phyloP scores from a whole-genome alignment of 2,113 vertebrate species.

The Lepidothrix coronata region DNA sequence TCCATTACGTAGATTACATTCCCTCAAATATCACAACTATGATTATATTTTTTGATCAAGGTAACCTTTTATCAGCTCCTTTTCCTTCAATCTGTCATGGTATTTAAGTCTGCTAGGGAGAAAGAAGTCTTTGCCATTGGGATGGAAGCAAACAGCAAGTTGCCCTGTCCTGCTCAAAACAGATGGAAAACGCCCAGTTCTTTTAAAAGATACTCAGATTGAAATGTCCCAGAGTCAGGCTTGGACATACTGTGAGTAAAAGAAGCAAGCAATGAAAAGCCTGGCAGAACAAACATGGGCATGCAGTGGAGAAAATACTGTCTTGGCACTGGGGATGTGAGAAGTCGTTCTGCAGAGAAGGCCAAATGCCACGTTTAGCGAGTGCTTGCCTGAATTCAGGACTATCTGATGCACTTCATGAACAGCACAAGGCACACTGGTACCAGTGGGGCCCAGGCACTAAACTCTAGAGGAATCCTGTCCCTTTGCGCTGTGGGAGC shows the following conservation, averaged over 20 bases:
- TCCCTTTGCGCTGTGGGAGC: background rate
- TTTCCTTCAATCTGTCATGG: background rate
- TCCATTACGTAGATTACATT: background rate
- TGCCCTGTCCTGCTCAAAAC: background rate
- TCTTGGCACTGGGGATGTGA: background rate
- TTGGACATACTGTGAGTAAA: background rate
- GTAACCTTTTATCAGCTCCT: background rate
- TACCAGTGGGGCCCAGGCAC: background rate
- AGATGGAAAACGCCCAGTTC: rapidly evolving
- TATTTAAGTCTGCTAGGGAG: background rate
- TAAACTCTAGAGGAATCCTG: background rate
- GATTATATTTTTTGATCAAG: background rate
- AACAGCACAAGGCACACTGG: background rate
- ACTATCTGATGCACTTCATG: background rate
- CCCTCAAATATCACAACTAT: background rate
- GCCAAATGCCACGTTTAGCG: background rate
- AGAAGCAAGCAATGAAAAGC: background rate
- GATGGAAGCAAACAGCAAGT: background rate
- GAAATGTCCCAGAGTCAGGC: background rate
- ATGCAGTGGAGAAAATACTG: background rate
- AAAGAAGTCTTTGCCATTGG: background rate
- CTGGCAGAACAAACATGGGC: background rate
- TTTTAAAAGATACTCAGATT: background rate
- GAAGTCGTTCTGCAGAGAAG: background rate
- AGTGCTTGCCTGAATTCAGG: background rate